A percentile compares a stretch with the other conserved stretches of the same genome.
Conservation (phyloP, 92 coral and sea anemone genomes). For the Heteractis magnifica region DNA sequence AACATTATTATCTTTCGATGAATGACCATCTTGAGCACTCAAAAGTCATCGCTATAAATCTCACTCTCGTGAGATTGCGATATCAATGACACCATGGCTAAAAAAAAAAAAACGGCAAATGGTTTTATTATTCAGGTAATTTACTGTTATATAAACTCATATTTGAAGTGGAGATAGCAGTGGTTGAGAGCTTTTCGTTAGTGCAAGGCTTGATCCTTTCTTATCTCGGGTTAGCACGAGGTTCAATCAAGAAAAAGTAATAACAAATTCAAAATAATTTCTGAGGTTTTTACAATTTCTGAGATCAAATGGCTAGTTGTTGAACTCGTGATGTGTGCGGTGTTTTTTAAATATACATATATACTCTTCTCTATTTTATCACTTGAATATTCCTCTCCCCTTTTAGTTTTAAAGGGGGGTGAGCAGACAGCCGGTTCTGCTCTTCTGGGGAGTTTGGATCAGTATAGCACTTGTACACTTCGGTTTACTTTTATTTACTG, state of each 20-base stretch:
- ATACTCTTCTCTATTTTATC: no score
- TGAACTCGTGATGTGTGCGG: background rate
- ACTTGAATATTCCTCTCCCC: background rate
- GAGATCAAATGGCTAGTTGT: background rate
- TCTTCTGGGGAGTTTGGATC: no score
- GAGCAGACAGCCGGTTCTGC: no score
- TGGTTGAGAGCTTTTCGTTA: background rate
- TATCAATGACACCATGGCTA: no score
- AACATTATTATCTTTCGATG: background rate
- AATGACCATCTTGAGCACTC: no score
- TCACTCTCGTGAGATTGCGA: no score
- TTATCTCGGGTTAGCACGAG: background rate
- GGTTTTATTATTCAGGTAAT: no score
- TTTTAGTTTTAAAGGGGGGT: background rate
- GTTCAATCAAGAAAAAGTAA: background rate
- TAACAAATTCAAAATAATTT: background rate
- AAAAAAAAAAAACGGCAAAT: no score
- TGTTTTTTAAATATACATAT: no score
- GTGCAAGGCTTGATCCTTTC: background rate
- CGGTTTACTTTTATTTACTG: no score
- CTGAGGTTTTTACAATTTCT: background rate
- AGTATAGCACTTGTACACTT: no score
- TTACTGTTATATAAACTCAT: background rate
- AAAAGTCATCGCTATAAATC: no score
- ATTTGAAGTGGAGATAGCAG: background rate